phyloP scores from a whole-genome alignment of 1,140 invertebrate species.

The Gerris buenoi region DNA sequence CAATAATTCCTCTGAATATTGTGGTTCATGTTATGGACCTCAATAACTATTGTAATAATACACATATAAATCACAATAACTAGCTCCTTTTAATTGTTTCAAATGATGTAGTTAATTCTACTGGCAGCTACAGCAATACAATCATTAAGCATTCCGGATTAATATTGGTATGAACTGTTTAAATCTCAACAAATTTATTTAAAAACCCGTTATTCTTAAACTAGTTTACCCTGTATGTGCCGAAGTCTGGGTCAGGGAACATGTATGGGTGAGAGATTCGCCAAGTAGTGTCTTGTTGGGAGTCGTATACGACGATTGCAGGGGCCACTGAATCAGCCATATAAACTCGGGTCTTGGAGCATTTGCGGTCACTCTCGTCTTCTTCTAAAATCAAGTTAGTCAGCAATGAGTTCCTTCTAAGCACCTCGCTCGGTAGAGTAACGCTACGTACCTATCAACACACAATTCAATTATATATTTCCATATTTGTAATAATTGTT shows the following conservation, averaged over 20 bases:
- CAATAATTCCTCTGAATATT: no score
- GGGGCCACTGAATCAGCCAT: conserved; percentile 61
- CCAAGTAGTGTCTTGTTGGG: conserved; percentile 52
- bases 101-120: no score
- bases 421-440: conserved; percentile 42
- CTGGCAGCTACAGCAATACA: no score
- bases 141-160: no score
- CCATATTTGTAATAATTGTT: background rate
- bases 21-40: no score
- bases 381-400: conserved; percentile 65
- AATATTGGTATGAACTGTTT: no score
- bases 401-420: conserved; percentile 50
- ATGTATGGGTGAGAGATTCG: conserved; percentile 56
- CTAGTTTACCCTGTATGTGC: conserved; percentile 44
- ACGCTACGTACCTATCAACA: conserved; percentile 25
- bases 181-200: no score
- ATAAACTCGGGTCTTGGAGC: conserved; percentile 60
- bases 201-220: no score
- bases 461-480: background rate
- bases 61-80: no score
- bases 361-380: conserved; percentile 28
- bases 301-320: conserved; percentile 58
- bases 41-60: no score
- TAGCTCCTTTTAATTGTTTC: no score
- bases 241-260: conserved; percentile 62